phyloP scores from a whole-genome alignment of 2,797 vertebrate genomes.

The Chelonia mydas region DNA sequence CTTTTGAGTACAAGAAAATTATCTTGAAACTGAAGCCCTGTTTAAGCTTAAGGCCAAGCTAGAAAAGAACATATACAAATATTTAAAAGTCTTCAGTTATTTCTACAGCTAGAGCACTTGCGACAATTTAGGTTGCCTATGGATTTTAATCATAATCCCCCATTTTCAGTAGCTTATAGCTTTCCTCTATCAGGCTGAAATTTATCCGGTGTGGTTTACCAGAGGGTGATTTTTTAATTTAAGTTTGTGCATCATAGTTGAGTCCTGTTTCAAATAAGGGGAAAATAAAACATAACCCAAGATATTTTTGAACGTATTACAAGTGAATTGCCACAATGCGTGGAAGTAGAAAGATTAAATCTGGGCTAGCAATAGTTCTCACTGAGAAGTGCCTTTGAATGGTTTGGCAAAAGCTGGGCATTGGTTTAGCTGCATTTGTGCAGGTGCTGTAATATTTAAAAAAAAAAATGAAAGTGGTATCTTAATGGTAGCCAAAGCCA shows the following conservation, averaged over 20 bases:
- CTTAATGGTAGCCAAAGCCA: not conserved
- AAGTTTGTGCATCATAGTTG: not conserved
- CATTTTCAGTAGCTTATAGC: constrained; percentile 60
- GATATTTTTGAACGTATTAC: not conserved
- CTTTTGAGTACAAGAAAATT: constrained; percentile 74
- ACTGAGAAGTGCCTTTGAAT: not conserved
- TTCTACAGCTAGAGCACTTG: constrained; percentile 20
- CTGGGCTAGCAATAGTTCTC: not conserved
- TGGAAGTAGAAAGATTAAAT: not conserved
- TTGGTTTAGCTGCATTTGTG: not conserved
- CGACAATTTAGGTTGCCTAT: constrained; percentile 58
- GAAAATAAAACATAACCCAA: not conserved
- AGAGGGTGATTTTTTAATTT: not conserved
- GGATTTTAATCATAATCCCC: constrained; percentile 64
- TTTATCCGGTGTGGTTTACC: constrained; percentile 60
- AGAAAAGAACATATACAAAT: constrained; percentile 57
- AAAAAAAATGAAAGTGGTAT: not conserved
- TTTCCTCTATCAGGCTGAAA: constrained; percentile 48
- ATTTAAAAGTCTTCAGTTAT: constrained; percentile 71
- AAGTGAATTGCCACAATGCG: not conserved
- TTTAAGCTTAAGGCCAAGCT: constrained; percentile 68
- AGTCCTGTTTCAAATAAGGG: not conserved
- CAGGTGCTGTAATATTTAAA: not conserved
- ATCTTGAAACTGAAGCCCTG: constrained; percentile 69
- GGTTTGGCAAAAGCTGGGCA: not conserved